Base-by-base conservation (phyloP, 2,113 vertebrate genomes). In the Tiliqua scincoides region DNA sequence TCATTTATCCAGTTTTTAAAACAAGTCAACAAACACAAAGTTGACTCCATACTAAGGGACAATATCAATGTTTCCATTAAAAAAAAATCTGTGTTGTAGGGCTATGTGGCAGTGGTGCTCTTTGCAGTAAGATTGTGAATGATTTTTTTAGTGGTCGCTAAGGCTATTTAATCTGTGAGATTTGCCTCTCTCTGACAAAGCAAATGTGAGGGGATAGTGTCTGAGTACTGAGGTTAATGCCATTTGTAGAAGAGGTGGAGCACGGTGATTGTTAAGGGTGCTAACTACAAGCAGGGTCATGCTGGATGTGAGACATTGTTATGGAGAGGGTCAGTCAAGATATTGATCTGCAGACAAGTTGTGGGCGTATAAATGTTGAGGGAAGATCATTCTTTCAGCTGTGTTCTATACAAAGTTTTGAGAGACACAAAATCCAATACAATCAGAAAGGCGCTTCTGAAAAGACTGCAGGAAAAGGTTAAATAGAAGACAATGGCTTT, bases 401-500 rank as follows among this genome's bases (percentile, higher is more conserved):
- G 18, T 54, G 25, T 79, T 63, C 37, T 79, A 62, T 70, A 65
- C 43, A 57, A 83, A 21, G 52, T 40, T 78, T n/a, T 83, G 65
- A 62, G 25, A 71, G 72, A 67, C 37, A 62, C n/a, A 77, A 76
- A 71, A 79, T 65, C 52, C 72, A 65, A 68, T n/a, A 71, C 76
- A 32, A 37, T 54, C 79, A 68, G 17, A 12, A 12, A 85, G 1
- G 85, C 84, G 21, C 27, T 83, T 35, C 37, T 70, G 48, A 52
- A 62, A 93, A 87, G 20, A 20, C 63, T 25, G 61, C 79, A 76
- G 85, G 37, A 43, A 79, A 86, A 88, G 75, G 59, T 87, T 32
- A 43, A 82, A n/a, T 83, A 27, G 77, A 90, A 73, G 57, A 59
- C 40, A 65, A 35, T 87, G 76, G n/a, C 76, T 91, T 7, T 92